Evolutionary conservation across 2,888 invertebrate species (phyloP).

Genomic region (Drosophila maculinotata): DNA sequence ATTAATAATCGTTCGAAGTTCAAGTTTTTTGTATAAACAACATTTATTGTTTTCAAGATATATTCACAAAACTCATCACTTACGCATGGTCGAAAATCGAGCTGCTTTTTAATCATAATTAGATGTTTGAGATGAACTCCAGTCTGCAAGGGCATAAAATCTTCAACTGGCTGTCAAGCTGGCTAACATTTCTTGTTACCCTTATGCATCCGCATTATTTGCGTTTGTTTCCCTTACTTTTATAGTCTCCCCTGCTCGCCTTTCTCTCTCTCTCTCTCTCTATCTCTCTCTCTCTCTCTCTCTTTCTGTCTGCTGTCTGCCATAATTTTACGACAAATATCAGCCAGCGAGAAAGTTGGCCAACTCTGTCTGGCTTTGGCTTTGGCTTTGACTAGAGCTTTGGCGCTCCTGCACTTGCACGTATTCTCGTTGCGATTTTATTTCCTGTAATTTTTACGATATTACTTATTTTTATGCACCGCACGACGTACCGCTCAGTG

Average conservation of each 20-base stretch:
- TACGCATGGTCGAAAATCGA: too few relatives aligned
- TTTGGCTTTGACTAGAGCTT: conserved; percentile 24
- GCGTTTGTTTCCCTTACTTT: conserved; percentile 69
- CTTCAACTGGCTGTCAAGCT: conserved; percentile 49
- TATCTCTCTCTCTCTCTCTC: background rate
- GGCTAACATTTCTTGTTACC: conserved; percentile 23
- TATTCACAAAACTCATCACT: too few relatives aligned
- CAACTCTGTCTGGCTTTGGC: conserved; percentile 26
- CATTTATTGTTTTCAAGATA: too few relatives aligned
- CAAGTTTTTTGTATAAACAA: too few relatives aligned
- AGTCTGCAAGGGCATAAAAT: background rate
- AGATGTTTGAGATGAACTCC: background rate
- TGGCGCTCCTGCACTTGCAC: conserved; percentile 67
- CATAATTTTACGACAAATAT: conserved; percentile 75
- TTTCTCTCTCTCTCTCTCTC: background rate
- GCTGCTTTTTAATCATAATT: background rate
- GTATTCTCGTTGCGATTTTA: conserved; percentile 75
- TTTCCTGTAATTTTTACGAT: conserved; percentile 80
- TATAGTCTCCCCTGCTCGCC: conserved; percentile 46
- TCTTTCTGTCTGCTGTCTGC: conserved; percentile 47
- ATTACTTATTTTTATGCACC: conserved; percentile 79
- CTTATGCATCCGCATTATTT: conserved; percentile 24
- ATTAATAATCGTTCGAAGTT: too few relatives aligned
- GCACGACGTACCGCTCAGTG: conserved; percentile 56
- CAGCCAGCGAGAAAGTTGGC: conserved; percentile 71